Base-by-base conservation (phyloP, 2,888 invertebrate species). In the Conops quadrifasciatus region DNA sequence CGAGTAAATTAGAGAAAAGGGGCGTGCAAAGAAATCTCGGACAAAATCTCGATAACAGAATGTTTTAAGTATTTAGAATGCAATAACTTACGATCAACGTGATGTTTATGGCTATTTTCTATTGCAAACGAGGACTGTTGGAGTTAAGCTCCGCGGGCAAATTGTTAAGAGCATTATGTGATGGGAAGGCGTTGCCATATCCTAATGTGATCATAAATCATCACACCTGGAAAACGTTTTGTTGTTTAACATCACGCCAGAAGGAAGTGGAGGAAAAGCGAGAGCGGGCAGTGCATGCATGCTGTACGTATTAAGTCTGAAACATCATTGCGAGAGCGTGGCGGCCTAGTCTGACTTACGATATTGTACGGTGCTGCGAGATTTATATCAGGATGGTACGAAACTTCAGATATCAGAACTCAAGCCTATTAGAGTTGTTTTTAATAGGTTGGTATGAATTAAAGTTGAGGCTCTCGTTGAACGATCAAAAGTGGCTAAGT, bases 181-280 rank as follows among this genome's bases (percentile, higher is more conserved):
- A 58, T 1, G 11, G 26, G 26, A 4, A 58, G 58, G 58, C 58
- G 58, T 58, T 7, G 28, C 28, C 21, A 58, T 26, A 26, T 28
- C 58, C 58, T 58, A 58, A 58, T 28, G 28, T 16, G 58, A 58
- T 3, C 58, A 16, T 58, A 16, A 58, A 58, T 58, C 58, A 26
- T 58, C 58, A 58, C 58, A 58, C 58, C 26, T 58, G 7, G 15
- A 24, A 58, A 58, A 58, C 4, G 16, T 24, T 24, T 24, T 58
- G 26, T 13, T 15, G 24, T 15, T 16, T 24, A 58, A 28, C 5
- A 28, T 11, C 21, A 56, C 21, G 53, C 49, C 3, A n/a, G n/a
- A 16, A 19, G 15, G 7, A 11, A 49, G 36, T 7, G 9, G 36
- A 9, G 9, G 36, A n/a, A n/a, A n/a, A n/a, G n/a, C n/a, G n/a